Base-by-base conservation (phyloP, 2,113 vertebrate species). In the Scomber scombrus region DNA sequence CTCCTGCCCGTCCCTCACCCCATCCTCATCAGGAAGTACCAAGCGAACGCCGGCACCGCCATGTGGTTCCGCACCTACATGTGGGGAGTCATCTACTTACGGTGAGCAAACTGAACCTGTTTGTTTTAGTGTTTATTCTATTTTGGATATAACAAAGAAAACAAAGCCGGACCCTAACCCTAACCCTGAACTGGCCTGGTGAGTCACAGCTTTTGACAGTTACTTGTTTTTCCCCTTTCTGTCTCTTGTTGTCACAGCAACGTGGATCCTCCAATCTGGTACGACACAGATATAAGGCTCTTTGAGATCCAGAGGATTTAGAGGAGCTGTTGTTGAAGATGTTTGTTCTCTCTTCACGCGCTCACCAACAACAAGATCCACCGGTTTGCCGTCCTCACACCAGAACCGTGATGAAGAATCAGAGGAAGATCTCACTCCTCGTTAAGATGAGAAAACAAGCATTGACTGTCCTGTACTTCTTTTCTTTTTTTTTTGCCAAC, bases 51-150 rank as follows among this genome's bases (percentile, higher is more conserved):
- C 0, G 97, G 97, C 91, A 99, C 98, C 0, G 95, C 97, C 91
- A 96, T 96, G 95, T 99, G 98, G 98, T 99, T 99, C 92, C 96
- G 96, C 23, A 99, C 97, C 4, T 99, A 99, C 93, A 97, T 99
- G 96, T 99, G 98, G 98, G 97, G 98, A 0, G 96, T 99, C 91
- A 96, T 99, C 91, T 99, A 99, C 74, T 78, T 99, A 84, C 97
- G 97, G 98, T 99, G 86, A 95, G 89, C 60, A 16, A 9, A 47
- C 13, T 14, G 26, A 51, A 40, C 8, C 34, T 40, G 34, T 40
- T 40, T 40, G 34, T 40, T 40, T 8, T 8, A 10, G 7, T 40
- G 34, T 40, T 40, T 40, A 40, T 40, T 40, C 34, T 40, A 9
- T 9, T 40, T 9, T 34, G 31, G 7, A 34, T 40, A 40, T 9